Conservation (phyloP, 30 jellyfish, hydroid and myxozoan genomes). For the Phacellophora camtschatica region DNA sequence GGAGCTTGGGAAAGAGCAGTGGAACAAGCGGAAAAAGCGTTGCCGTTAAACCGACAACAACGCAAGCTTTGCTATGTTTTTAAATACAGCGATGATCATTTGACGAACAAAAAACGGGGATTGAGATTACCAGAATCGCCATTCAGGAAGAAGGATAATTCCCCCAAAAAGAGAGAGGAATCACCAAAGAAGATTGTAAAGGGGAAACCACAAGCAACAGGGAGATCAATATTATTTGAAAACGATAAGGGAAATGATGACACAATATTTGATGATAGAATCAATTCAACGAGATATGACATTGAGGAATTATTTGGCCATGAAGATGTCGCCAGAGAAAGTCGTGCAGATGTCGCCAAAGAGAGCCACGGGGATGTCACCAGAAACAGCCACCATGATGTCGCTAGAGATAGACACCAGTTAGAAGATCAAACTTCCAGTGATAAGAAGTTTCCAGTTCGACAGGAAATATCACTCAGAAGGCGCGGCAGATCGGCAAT, state of each 20-base stretch:
- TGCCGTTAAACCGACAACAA: slow-evolving; percentile 70
- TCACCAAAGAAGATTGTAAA: slow-evolving; percentile 10
- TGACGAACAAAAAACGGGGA: slow-evolving; percentile 11
- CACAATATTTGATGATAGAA: background rate
- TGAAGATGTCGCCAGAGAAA: background rate
- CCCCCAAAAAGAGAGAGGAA: slow-evolving; percentile 39
- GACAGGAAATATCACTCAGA: background rate
- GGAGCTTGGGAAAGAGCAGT: slow-evolving; percentile 86
- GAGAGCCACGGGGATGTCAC: background rate
- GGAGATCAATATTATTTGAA: slow-evolving; percentile 40
- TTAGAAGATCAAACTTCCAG: background rate
- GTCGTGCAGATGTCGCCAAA: background rate
- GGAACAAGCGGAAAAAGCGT: slow-evolving; percentile 84
- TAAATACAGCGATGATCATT: slow-evolving; percentile 58
- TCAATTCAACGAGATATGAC: too few species aligned
- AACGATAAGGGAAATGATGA: background rate
- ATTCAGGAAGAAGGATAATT: slow-evolving; percentile 30
- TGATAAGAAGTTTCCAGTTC: background rate
- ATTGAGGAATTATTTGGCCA: too few species aligned
- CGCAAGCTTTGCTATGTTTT: slow-evolving; percentile 67
- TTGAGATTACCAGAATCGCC: slow-evolving; percentile 25
- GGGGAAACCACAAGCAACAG: slow-evolving; percentile 21
- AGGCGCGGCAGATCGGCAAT: background rate
- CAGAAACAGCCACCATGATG: background rate
- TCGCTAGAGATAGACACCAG: background rate